Evolutionary conservation across 2,113 vertebrate genomes (phyloP), one percentile per base, ranked within the genome.

Genomic region (Gymnogyps californianus): DNA sequence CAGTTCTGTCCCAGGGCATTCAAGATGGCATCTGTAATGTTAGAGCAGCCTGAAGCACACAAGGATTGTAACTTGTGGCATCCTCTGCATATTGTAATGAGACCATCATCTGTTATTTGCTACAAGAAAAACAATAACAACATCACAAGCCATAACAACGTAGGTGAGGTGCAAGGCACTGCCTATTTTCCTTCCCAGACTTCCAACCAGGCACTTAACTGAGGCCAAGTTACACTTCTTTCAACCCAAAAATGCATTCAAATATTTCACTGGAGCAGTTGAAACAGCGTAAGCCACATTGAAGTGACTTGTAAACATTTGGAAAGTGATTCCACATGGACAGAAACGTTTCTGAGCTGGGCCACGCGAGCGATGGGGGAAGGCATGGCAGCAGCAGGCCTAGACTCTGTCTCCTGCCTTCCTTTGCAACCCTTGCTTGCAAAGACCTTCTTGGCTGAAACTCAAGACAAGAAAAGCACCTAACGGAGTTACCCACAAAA

Each of bases 81-180:
- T 65, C 99, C 99, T 95, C 99, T 99, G 97, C 99, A 99, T 97
- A 99, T 99, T 67, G 99, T 99, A 97, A 99, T 99, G 95, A 99
- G 99, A 77, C 99, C 99, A 29, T 99, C 99, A 40, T 99, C 99
- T 96, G 99, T 99, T 98, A 99, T 99, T 98, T 99, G 99, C 99
- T 99, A 98, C 97, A 98, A 83, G 86, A 95, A 78, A 61, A 93
- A 79, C 16, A 72, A 65, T 2, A 17, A 40, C 52, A 34, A 21
- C 38, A 89, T 92, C 90, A 94, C 49, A 55, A 80, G 89, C 64
- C 83, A 55, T 80, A 67, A 51, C 52, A 13, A 42, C 8, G 61
- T 1, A 91, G 78, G 72, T n/a, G 17, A 59, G 61, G 61, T 42
- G 67, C 66, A 44, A 74, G 55, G 65, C 19, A 1, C 66, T 18